These are phyloP conservation scores for Spodoptera littoralis DNA, from an alignment of 2,888 invertebrate genomes.

Conservation along the genomic window DNA sequence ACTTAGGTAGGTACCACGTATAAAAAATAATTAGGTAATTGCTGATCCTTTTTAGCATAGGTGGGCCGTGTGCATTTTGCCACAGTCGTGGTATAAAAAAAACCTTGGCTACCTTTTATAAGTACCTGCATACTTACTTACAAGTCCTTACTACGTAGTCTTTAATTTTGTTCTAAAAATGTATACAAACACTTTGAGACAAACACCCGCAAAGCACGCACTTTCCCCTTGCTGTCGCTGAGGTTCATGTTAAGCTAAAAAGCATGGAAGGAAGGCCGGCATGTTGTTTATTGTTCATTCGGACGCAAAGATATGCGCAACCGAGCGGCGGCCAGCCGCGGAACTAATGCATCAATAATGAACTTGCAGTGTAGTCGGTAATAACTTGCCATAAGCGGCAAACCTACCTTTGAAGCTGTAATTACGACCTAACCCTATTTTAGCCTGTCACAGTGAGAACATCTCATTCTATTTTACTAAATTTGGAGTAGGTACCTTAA, in stretches of 20 bases:
- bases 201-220: too few species aligned
- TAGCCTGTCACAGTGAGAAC: not conserved
- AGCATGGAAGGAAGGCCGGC: slow-evolving; percentile 41
- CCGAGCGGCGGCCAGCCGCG: slow-evolving; percentile 56
- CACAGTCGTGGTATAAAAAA: too few species aligned
- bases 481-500: not conserved
- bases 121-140: too few species aligned
- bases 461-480: slow-evolving; percentile 3
- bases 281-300: slow-evolving; percentile 53
- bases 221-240: not conserved
- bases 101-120: too few species aligned
- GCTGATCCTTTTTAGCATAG: too few species aligned
- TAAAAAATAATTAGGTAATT: too few species aligned
- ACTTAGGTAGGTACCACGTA: too few species aligned
- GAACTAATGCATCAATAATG: slow-evolving; percentile 73
- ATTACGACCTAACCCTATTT: slow-evolving; percentile 24
- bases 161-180: too few species aligned
- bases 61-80: too few species aligned
- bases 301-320: slow-evolving; percentile 64
- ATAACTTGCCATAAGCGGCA: slow-evolving; percentile 37
- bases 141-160: too few species aligned
- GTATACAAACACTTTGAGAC: too few species aligned
- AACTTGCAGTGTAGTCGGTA: slow-evolving; percentile 49
- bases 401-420: slow-evolving; percentile 37
- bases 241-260: slow-evolving; percentile 32